phyloP scores from a whole-genome alignment of 2,113 vertebrate genomes.

The Melanocharis versteri region DNA sequence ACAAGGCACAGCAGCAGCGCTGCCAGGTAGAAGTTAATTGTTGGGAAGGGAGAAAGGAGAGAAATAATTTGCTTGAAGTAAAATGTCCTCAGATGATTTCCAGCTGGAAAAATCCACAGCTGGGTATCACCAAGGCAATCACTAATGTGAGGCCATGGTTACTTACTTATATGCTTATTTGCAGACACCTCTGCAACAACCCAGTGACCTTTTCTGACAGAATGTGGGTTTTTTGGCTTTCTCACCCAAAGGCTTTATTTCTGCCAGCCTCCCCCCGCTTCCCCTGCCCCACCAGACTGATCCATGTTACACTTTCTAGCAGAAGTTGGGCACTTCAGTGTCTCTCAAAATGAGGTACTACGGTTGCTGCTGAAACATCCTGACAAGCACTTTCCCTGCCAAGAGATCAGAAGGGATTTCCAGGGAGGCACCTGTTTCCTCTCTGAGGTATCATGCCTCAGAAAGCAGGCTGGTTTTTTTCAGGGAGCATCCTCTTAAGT shows the following conservation, averaged over 20 bases:
- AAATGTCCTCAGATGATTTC: background rate
- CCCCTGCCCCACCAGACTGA: fast-evolving
- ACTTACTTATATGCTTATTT: background rate
- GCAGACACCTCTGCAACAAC: background rate
- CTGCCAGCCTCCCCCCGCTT: background rate
- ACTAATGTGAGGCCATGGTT: background rate
- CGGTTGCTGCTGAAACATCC: background rate
- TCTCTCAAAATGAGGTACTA: background rate
- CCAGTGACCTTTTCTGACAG: background rate
- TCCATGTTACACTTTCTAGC: background rate
- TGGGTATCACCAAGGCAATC: background rate
- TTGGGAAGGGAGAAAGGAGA: background rate
- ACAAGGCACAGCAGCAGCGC: fast-evolving
- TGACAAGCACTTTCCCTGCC: background rate
- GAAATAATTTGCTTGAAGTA: background rate
- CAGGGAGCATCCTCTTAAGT: background rate
- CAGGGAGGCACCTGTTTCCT: background rate
- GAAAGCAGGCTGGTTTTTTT: background rate
- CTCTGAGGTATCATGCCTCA: background rate
- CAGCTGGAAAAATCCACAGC: background rate
- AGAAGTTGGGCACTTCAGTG: background rate
- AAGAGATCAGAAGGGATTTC: background rate
- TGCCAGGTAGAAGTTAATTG: background rate
- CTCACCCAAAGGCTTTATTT: background rate
- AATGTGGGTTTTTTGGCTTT: background rate